Evolutionary conservation across 2,113 vertebrate genomes (phyloP).

Genomic region (Labeo catla): DNA sequence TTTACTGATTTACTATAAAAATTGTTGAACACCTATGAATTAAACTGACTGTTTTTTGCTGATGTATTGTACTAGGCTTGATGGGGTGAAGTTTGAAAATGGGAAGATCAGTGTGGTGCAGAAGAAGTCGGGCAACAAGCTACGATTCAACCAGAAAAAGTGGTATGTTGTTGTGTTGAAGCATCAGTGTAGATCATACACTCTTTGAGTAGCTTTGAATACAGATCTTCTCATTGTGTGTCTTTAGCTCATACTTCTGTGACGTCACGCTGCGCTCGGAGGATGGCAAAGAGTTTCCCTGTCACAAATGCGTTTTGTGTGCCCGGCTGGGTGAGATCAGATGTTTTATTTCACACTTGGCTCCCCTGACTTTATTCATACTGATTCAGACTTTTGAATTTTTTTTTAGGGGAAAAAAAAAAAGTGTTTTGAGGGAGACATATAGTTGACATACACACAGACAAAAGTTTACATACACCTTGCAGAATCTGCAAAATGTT

Average conservation of each 20-base stretch:
- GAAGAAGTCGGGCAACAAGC: slow-evolving; percentile 85
- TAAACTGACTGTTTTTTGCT: too few relatives aligned
- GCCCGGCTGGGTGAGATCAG: slow-evolving; percentile 88
- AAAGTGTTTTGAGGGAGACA: too few relatives aligned
- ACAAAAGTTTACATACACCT: too few relatives aligned
- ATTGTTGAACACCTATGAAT: too few relatives aligned
- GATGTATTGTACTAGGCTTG: slow-evolving; percentile 77
- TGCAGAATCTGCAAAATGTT: too few relatives aligned
- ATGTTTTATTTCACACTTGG: slow-evolving; percentile 30
- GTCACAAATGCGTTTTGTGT: slow-evolving; percentile 96
- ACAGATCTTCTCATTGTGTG: slow-evolving; percentile 51
- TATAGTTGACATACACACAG: too few relatives aligned
- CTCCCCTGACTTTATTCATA: not conserved
- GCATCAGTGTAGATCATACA: not conserved
- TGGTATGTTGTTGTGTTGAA: slow-evolving; percentile 72
- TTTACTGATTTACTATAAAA: too few relatives aligned
- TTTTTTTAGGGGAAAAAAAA: too few relatives aligned
- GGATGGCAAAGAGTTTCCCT: slow-evolving; percentile 93
- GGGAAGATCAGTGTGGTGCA: slow-evolving; percentile 84
- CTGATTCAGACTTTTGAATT: not conserved
- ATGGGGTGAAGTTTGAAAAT: slow-evolving; percentile 89
- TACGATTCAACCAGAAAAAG: slow-evolving; percentile 85
- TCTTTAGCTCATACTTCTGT: slow-evolving; percentile 84
- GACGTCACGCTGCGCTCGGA: slow-evolving; percentile 93
- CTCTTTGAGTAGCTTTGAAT: not conserved